Base-by-base conservation (phyloP, 2,113 vertebrate genomes). In the Peromyscus polionotus region DNA sequence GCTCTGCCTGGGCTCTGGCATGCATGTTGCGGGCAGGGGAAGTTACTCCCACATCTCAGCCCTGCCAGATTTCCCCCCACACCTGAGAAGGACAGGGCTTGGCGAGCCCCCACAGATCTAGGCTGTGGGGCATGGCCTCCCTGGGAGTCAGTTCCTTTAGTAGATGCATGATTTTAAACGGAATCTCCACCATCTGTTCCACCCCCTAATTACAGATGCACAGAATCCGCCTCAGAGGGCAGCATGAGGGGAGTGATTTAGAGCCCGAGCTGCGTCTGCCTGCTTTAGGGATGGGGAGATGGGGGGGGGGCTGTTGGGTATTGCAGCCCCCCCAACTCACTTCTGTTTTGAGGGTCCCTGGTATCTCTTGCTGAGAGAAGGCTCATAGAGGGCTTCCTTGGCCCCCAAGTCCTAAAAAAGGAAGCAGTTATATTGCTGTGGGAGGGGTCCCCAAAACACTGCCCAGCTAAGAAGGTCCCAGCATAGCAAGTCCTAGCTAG, bases 111-210 rank as follows among this genome's bases (percentile, higher is more conserved):
- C 68, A 84, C 33, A 91, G 11, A 95, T 95, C 95, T 96, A 36
- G 70, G 96, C 97, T 95, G 95, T 54, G 68, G 96, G 96, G 83
- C 94, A 96, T 75, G 96, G 95, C 96, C 96, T 97, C 97, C 97
- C 97, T 97, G 93, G 88, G 97, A 98, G 98, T 93, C 97, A 97
- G 98, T 98, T 98, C 98, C 98, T 99, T 98, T 98, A 99, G 98
- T 98, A 98, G 99, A 99, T 98, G 98, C 98, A 98, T 98, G 98
- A 98, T 98, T 99, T 99, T 99, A 99, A 99, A 98, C 98, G 98
- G 98, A 98, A 98, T 98, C 98, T 98, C 98, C 95, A 84, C 98
- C 99, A 99, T 99, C 98, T 99, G 99, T 99, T 99, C 98, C 99
- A 98, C 98, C 98, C 98, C 98, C 98, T 98, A 98, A 98, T 99